Conservation (phyloP, 2,113 vertebrate genomes). For the Coptodon bakossiorum region DNA sequence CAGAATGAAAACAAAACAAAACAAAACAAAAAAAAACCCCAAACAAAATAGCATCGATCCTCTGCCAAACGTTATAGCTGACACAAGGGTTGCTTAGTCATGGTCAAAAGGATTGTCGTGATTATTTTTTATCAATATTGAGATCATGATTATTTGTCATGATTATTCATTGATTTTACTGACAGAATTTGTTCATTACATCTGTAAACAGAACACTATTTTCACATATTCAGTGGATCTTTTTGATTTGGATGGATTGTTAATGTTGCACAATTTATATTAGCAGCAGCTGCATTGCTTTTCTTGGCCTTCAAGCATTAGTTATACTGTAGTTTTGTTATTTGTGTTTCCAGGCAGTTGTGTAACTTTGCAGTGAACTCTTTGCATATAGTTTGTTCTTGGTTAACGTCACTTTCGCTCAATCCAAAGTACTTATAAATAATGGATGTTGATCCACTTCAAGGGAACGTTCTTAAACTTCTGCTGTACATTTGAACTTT, state of each 20-base stretch:
- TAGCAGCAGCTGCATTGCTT: neutral
- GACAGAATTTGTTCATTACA: neutral
- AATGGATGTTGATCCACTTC: neutral
- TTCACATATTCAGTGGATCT: neutral
- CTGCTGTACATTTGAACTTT: neutral
- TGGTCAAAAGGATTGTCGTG: neutral
- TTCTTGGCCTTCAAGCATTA: neutral
- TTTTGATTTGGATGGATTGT: neutral
- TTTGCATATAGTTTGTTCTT: neutral
- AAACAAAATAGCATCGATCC: neutral
- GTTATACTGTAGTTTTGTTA: neutral
- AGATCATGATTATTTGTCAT: neutral
- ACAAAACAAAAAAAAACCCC: fast-evolving
- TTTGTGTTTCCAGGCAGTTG: neutral
- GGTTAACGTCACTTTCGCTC: neutral
- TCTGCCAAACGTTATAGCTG: neutral
- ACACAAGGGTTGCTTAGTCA: neutral
- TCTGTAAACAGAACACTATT: neutral
- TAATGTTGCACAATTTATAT: neutral
- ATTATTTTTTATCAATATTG: neutral
- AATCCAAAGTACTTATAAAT: neutral
- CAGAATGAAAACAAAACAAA: neutral
- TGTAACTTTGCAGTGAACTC: neutral
- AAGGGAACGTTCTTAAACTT: neutral
- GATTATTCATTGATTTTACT: neutral